phyloP scores from a whole-genome alignment of 2,888 invertebrate genomes.

The Agrenia bidenticulata region DNA sequence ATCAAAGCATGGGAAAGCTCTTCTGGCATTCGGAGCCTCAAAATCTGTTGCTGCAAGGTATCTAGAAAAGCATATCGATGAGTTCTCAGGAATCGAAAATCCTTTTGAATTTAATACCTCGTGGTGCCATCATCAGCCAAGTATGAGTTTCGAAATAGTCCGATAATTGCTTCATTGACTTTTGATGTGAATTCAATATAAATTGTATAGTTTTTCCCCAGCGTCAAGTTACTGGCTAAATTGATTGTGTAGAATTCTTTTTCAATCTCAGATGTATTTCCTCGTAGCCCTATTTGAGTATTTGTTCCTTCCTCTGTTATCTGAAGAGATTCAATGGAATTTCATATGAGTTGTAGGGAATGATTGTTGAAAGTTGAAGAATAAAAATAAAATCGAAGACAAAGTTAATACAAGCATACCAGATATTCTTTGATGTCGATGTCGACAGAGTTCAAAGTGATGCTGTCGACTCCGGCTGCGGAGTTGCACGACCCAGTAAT shows the following conservation, averaged over 20 bases:
- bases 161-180: not conserved
- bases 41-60: conserved; percentile 44
- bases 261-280: not conserved
- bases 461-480: conserved; percentile 9
- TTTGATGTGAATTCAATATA: conserved; percentile 2
- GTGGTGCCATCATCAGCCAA: conserved; percentile 7
- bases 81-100: not conserved
- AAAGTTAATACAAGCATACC: no score
- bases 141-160: not conserved
- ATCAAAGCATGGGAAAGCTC: conserved; percentile 43
- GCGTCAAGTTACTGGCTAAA: not conserved
- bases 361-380: no score
- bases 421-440: conserved; percentile 13
- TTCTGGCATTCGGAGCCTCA: conserved; percentile 42
- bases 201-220: conserved; percentile 5
- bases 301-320: conserved; percentile 3
- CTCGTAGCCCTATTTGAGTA: not conserved
- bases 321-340: no score
- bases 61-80: conserved; percentile 6
- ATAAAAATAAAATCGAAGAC: no score
- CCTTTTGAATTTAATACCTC: not conserved
- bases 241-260: conserved; percentile 2
- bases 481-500: conserved; percentile 21
- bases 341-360: no score
- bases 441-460: conserved; percentile 27